Percentiles rank a stretch among this genome's conserved stretches.
Conservation (phyloP, 2,797 vertebrate species). For the Mergus octosetaceus region DNA sequence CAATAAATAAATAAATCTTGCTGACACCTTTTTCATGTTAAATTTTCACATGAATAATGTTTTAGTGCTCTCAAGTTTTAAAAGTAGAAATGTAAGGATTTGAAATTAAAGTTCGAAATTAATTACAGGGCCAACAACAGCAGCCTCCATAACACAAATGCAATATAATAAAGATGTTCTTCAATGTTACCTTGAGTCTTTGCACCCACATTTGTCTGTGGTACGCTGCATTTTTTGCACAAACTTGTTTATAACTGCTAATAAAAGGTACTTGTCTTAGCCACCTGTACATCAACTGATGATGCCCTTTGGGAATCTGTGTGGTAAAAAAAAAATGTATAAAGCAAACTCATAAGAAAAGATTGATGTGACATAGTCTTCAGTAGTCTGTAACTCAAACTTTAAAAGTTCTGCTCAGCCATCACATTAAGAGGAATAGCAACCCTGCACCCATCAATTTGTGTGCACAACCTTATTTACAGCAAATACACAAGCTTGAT, state of each 20-base stretch:
- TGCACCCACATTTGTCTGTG: background rate
- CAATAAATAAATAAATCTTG: background rate
- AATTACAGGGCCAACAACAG: background rate
- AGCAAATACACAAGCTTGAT: background rate
- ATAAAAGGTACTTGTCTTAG: background rate
- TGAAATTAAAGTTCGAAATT: background rate
- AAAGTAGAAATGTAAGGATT: background rate
- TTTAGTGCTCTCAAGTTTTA: background rate
- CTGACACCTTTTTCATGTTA: background rate
- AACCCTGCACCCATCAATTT: background rate
- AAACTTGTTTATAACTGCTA: constrained; percentile 23
- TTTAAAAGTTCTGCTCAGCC: background rate
- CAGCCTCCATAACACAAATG: background rate
- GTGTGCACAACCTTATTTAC: background rate
- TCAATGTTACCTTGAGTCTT: background rate
- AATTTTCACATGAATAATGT: background rate
- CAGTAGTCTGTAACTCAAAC: background rate
- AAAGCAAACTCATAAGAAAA: background rate
- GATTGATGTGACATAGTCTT: background rate
- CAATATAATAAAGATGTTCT: background rate
- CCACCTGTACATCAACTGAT: background rate
- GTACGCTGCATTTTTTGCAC: background rate
- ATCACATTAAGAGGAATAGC: background rate
- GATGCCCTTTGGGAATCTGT: background rate
- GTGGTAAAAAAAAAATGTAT: background rate